A percentile compares a stretch with the other conserved stretches of the same genome.
Evolutionary conservation across 2,888 invertebrate genomes (phyloP).

Genomic region (Cloeon dipterum): DNA sequence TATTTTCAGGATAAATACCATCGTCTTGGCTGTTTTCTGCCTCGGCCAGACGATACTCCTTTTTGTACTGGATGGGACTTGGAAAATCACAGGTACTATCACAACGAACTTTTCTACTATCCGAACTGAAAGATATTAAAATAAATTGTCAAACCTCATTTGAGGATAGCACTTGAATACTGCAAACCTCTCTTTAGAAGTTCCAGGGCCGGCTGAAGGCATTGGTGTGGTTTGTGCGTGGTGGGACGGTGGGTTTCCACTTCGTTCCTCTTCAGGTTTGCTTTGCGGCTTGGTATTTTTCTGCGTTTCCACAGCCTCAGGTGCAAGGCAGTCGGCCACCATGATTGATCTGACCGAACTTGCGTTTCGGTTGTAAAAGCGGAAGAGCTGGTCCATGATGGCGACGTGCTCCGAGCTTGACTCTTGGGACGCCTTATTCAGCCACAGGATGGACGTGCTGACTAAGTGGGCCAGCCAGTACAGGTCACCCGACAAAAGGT

Average conservation of each 20-base stretch:
- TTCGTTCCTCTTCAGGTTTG: slow-evolving; percentile 1
- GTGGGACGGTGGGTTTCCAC: slow-evolving; percentile 5
- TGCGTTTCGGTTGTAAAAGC: slow-evolving; percentile 58
- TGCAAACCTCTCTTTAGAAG: no score
- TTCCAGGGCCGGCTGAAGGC: no score
- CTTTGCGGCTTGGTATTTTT: slow-evolving; percentile 1
- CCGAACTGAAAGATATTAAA: no score
- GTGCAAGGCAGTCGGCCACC: slow-evolving; percentile 43
- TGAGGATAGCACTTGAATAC: no score
- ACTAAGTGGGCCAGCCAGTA: slow-evolving; percentile 54
- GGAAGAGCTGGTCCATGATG: slow-evolving; percentile 40
- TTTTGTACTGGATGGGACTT: slow-evolving; percentile 33
- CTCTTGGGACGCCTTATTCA: slow-evolving; percentile 65
- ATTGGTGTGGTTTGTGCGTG: slow-evolving; percentile 1
- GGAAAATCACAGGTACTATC: slow-evolving; percentile 23
- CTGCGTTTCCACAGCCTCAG: slow-evolving; percentile 5
- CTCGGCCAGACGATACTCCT: slow-evolving; percentile 33
- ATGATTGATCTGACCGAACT: slow-evolving; percentile 55
- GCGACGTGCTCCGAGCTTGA: slow-evolving; percentile 54
- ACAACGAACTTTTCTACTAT: no score
- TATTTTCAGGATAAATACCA: not conserved
- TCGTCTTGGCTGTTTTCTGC: slow-evolving; percentile 12
- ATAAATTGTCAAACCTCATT: no score
- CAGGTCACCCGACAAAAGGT: slow-evolving; percentile 58
- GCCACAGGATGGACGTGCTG: slow-evolving; percentile 49